phyloP scores from a whole-genome alignment of 2,113 vertebrate species.

The Dunckerocampus dactyliophorus region DNA sequence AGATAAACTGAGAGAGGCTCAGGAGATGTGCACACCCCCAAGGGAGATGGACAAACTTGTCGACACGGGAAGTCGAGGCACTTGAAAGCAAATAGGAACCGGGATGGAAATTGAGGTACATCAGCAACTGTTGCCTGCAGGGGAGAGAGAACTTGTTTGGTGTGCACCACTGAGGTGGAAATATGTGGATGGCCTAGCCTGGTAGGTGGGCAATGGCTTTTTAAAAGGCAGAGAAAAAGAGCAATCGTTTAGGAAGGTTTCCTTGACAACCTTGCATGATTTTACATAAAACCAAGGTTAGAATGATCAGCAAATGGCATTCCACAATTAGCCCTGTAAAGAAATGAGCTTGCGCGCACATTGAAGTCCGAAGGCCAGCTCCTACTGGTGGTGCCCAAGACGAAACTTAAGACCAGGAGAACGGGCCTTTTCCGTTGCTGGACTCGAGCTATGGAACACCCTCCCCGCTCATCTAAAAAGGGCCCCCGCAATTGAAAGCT shows the following conservation, averaged over 20 bases:
- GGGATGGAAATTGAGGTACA: slow-evolving; percentile 57
- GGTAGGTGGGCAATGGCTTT: slow-evolving; percentile 51
- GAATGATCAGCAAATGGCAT: neutral
- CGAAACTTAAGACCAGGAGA: too few species aligned
- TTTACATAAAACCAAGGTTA: neutral
- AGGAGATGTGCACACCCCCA: slow-evolving; percentile 47
- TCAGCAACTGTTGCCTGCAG: slow-evolving; percentile 61
- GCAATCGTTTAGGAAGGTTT: slow-evolving; percentile 30
- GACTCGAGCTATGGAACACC: too few species aligned
- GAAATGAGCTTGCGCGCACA: neutral
- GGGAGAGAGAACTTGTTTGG: slow-evolving; percentile 54
- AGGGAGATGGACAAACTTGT: slow-evolving; percentile 51
- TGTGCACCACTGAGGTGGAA: slow-evolving; percentile 63
- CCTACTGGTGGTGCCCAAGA: too few species aligned
- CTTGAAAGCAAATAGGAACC: slow-evolving; percentile 63
- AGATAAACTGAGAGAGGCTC: slow-evolving; percentile 37
- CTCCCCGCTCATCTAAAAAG: too few species aligned
- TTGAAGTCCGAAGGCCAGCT: too few species aligned
- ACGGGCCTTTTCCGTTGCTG: too few species aligned
- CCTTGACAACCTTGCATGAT: slow-evolving; percentile 8
- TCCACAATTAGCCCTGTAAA: slow-evolving; percentile 4
- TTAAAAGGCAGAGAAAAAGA: slow-evolving; percentile 27
- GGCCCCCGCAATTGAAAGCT: too few species aligned
- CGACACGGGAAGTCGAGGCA: slow-evolving; percentile 52
- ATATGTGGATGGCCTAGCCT: slow-evolving; percentile 51